Conservation (phyloP, 2,888 invertebrate species). For the Epirrhoe alternata region DNA sequence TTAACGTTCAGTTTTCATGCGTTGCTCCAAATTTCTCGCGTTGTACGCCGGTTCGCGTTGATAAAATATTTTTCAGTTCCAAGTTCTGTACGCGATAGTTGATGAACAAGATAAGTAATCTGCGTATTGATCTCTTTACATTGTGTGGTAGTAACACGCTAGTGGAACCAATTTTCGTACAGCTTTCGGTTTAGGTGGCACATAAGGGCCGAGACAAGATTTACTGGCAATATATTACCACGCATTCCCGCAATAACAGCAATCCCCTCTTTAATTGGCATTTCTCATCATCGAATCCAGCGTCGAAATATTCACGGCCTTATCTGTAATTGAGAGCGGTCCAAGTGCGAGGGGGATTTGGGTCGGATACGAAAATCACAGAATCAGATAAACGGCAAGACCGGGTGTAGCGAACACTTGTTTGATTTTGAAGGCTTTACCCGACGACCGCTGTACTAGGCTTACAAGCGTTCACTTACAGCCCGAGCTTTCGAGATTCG, state of each 20-base stretch:
- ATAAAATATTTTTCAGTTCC: neutral
- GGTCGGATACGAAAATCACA: slow-evolving; percentile 51
- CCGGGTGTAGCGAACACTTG: slow-evolving; percentile 63
- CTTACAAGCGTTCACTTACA: slow-evolving; percentile 61
- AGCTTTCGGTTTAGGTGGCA: neutral
- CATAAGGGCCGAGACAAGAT: slow-evolving; percentile 12
- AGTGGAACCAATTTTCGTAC: neutral
- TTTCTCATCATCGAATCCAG: slow-evolving; percentile 49
- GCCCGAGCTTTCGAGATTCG: slow-evolving; percentile 33
- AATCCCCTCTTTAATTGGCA: slow-evolving; percentile 40
- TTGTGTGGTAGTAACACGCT: neutral
- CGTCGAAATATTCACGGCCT: slow-evolving; percentile 53
- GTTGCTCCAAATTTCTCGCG: slow-evolving; percentile 11
- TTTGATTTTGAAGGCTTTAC: slow-evolving; percentile 65
- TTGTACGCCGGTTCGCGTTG: slow-evolving; percentile 2
- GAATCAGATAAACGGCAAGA: slow-evolving; percentile 57
- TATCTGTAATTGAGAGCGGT: slow-evolving; percentile 60
- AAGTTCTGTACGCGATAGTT: neutral
- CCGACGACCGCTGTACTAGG: slow-evolving; percentile 44
- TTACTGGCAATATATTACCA: slow-evolving; percentile 21
- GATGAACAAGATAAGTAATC: neutral
- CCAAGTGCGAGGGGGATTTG: slow-evolving; percentile 48
- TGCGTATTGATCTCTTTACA: neutral
- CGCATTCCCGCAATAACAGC: slow-evolving; percentile 18
- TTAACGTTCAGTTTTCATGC: slow-evolving; percentile 1